These are phyloP conservation scores for Lycocerus yunnanus DNA, from an alignment of 2,888 invertebrate species.

Conservation along the genomic window DNA sequence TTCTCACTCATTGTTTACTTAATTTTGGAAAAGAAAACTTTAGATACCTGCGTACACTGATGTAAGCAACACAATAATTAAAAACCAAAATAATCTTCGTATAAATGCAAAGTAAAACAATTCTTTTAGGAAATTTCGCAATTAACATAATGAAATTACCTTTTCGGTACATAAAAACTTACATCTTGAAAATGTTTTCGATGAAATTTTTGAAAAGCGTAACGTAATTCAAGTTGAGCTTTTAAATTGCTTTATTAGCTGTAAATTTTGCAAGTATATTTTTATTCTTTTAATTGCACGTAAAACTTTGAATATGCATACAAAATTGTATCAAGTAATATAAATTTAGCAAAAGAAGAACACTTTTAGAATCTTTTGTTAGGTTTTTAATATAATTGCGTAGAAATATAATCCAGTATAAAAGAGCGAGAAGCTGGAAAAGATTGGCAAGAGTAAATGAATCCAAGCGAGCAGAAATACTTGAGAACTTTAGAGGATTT, in stretches of 20 bases:
- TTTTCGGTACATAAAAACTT: not conserved
- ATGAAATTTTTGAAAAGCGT: not conserved
- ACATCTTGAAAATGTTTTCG: not conserved
- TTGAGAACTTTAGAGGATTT: conserved; percentile 39
- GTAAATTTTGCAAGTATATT: not conserved
- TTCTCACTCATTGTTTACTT: conserved; percentile 38
- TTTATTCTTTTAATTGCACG: not conserved
- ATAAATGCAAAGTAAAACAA: not conserved
- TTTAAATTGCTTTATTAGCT: not conserved
- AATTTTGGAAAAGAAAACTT: conserved; percentile 35
- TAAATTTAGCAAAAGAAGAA: conserved; percentile 10
- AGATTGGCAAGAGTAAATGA: conserved; percentile 41
- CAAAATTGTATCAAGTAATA: not conserved
- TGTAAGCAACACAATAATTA: not conserved
- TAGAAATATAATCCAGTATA: conserved; percentile 39
- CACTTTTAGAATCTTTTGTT: conserved; percentile 33
- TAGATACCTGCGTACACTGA: no score
- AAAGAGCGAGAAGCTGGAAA: conserved; percentile 42
- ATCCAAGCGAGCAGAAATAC: conserved; percentile 42
- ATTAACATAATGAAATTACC: not conserved
- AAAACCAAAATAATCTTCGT: not conserved
- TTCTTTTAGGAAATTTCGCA: not conserved
- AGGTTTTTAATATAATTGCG: conserved; percentile 39
- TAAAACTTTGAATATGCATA: conserved; percentile 4
- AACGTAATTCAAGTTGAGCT: not conserved